phyloP scores from a whole-genome alignment of 2,888 invertebrate species.

The Timema cristinae region DNA sequence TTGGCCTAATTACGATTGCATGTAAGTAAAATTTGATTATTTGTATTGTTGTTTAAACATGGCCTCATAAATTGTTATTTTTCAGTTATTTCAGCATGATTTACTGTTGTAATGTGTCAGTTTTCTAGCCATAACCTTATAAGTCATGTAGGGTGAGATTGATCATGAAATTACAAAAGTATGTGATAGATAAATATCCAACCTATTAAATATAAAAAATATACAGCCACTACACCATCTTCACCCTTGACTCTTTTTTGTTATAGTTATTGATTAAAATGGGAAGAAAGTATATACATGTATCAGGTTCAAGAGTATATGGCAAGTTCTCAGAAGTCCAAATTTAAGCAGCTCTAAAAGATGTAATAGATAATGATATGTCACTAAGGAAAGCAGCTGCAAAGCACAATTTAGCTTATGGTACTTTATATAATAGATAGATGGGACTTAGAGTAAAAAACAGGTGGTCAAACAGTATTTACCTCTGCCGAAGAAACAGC shows the following conservation, averaged over 20 bases:
- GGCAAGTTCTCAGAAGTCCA: not conserved
- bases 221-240: not conserved
- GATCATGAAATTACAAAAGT: not conserved
- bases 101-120: not conserved
- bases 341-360: not conserved
- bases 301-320: not conserved
- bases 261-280: not conserved
- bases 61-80: not conserved
- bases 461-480: not conserved
- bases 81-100: not conserved
- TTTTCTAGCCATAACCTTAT: constrained; percentile 4
- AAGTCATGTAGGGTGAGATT: not conserved
- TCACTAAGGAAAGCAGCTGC: not conserved
- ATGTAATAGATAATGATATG: not conserved
- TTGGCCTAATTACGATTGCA: no score
- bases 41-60: not conserved
- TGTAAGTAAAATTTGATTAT: not conserved
- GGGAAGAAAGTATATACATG: not conserved
- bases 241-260: not conserved
- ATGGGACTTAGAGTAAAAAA: not conserved
- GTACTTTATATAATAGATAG: constrained; percentile 1
- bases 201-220: no score
- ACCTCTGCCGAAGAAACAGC: not conserved
- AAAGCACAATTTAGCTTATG: not conserved
- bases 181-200: not conserved